phyloP scores from a whole-genome alignment of 2,888 invertebrate species.

The Pseudococcus viburni region DNA sequence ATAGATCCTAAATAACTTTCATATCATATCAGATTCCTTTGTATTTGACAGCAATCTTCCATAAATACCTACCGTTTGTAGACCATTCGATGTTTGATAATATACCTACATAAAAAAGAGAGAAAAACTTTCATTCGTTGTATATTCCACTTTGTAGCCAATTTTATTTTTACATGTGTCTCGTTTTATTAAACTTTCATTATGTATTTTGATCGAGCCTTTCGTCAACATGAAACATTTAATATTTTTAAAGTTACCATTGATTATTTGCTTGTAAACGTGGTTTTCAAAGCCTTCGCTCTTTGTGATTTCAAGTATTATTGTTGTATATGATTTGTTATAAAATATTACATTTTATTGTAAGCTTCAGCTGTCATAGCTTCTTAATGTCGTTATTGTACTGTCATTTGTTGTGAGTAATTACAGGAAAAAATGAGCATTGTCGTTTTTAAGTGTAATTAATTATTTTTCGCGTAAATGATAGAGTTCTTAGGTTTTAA shows the following conservation, averaged over 20 bases:
- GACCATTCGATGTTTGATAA: background rate
- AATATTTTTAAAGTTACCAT: conserved; percentile 43
- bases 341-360: conserved; percentile 13
- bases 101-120: background rate
- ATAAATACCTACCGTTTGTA: background rate
- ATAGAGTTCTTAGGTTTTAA: background rate
- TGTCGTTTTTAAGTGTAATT: background rate
- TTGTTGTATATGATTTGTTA: conserved; percentile 23
- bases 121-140: conserved; percentile 16
- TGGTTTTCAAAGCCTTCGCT: conserved; percentile 42
- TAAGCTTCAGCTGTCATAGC: conserved; percentile 47
- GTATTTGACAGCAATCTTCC: background rate
- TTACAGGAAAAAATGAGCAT: background rate
- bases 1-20: conserved; percentile 19
- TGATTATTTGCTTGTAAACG: conserved; percentile 33
- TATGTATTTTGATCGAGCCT: conserved; percentile 4
- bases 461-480: background rate
- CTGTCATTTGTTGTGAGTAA: conserved; percentile 5
- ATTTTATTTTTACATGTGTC: conserved; percentile 26
- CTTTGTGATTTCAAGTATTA: conserved; percentile 47
- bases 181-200: conserved; percentile 12
- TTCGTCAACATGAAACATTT: background rate
- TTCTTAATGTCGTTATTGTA: conserved; percentile 19
- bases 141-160: conserved; percentile 13
- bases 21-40: conserved; percentile 28